Percentiles rank a stretch among this genome's conserved stretches.
phyloP scores from a whole-genome alignment of 2,888 invertebrate genomes.

The Dasypolia templi region DNA sequence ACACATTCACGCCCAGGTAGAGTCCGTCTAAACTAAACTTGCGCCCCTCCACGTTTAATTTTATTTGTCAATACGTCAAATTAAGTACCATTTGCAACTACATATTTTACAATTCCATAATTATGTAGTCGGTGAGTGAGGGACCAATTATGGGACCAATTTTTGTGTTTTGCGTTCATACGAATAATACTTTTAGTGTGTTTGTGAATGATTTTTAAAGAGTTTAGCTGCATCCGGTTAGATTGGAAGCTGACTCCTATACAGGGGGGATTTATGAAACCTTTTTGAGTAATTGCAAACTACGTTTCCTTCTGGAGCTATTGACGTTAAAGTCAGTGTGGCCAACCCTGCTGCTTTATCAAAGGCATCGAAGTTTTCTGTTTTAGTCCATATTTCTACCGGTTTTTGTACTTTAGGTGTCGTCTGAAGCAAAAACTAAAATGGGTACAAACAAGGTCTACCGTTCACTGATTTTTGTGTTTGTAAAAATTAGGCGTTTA shows the following conservation, averaged over 20 bases:
- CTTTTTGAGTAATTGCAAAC: background rate
- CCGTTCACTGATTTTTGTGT: no score
- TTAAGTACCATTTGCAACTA: background rate
- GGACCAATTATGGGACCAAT: no score
- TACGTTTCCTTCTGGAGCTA: background rate
- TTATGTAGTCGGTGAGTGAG: background rate
- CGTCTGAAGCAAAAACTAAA: background rate
- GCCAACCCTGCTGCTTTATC: background rate
- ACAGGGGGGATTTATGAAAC: background rate
- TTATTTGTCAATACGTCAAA: background rate
- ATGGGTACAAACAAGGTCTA: no score
- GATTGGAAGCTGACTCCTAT: background rate
- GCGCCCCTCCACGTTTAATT: background rate
- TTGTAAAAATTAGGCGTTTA: no score
- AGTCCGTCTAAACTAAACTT: background rate
- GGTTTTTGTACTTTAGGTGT: no score
- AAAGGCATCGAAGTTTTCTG: background rate
- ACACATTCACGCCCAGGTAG: background rate
- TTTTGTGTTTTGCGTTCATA: background rate
- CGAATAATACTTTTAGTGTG: background rate
- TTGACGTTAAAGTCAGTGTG: background rate
- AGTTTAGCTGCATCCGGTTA: background rate
- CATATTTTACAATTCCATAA: slow-evolving; percentile 7
- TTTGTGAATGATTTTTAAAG: background rate
- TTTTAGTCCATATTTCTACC: background rate